A percentile compares a stretch with the other conserved stretches of the same genome.
Evolutionary conservation across 2,797 vertebrate genomes (phyloP).

Genomic region (Girardinus metallicus): DNA sequence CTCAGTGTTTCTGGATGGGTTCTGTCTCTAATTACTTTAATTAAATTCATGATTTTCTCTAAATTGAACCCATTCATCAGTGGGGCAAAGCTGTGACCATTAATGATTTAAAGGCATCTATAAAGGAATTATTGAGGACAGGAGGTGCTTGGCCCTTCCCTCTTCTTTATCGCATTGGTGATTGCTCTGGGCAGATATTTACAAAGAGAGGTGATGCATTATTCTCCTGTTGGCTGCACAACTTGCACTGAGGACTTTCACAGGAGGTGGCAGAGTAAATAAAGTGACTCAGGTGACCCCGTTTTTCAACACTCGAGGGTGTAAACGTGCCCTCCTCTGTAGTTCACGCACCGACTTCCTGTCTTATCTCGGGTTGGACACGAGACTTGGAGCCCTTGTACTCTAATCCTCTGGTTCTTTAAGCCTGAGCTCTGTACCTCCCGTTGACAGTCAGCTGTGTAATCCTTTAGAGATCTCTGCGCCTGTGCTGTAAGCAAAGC

Average conservation of each 20-base stretch:
- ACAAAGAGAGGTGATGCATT: constrained; percentile 51
- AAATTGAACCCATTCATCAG: constrained; percentile 84
- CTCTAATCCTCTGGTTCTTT: constrained; percentile 76
- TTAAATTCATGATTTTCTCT: constrained; percentile 82
- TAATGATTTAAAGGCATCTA: constrained; percentile 84
- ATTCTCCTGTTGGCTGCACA: constrained; percentile 45
- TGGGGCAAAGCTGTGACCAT: constrained; percentile 61
- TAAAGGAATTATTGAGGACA: constrained; percentile 79
- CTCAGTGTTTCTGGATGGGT: constrained; percentile 61
- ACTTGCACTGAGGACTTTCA: constrained; percentile 50
- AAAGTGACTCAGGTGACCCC: constrained; percentile 52
- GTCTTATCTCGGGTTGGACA: constrained; percentile 71
- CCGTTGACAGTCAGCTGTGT: constrained; percentile 64
- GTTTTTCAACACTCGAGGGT: constrained; percentile 15
- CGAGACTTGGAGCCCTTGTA: constrained; percentile 61
- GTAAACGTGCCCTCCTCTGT: constrained; percentile 43
- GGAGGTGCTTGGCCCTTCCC: constrained; percentile 62
- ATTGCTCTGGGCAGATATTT: constrained; percentile 74
- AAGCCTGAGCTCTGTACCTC: constrained; percentile 68
- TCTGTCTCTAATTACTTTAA: constrained; percentile 80
- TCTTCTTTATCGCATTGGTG: constrained; percentile 66
- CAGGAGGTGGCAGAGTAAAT: constrained; percentile 47
- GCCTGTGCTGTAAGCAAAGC: constrained; percentile 63
- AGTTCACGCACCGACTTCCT: constrained; percentile 39
- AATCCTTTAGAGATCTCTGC: constrained; percentile 75